A percentile compares a stretch with the other conserved stretches of the same genome.
phyloP scores from a whole-genome alignment of 1,140 invertebrate genomes.

The Parasteatoda tepidariorum region DNA sequence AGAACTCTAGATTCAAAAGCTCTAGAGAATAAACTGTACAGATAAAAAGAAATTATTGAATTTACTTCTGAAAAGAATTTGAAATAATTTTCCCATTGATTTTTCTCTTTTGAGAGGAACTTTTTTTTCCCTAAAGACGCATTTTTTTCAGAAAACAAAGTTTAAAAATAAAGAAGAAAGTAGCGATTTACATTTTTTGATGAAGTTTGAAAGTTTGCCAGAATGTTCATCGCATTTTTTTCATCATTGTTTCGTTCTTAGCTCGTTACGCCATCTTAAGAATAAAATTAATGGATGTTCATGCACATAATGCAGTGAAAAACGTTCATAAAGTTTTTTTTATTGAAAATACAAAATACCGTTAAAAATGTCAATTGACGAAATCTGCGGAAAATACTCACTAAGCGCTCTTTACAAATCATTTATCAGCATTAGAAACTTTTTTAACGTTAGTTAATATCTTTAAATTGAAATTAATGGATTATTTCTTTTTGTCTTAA shows the following conservation, averaged over 20 bases:
- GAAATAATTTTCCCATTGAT: no score
- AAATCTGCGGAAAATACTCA: background rate
- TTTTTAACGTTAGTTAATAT: background rate
- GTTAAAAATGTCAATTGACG: slow-evolving; percentile 6
- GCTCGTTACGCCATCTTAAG: background rate
- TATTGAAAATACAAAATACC: background rate
- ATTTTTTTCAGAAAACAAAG: background rate
- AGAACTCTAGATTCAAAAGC: no score
- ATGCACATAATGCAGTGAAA: background rate
- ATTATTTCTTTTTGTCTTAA: background rate
- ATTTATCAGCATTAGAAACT: background rate
- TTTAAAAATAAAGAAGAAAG: background rate
- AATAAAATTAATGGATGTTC: background rate
- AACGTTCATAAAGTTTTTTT: background rate
- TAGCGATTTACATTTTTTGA: background rate
- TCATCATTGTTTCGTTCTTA: background rate
- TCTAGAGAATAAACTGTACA: no score
- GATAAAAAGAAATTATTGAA: background rate
- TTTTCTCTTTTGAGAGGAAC: no score
- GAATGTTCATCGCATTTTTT: background rate
- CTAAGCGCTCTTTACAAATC: background rate
- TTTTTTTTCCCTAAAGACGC: no score
- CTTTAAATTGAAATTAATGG: background rate
- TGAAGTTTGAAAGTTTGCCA: slow-evolving; percentile 9
- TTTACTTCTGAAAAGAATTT: no score